Evolutionary conservation across 2,113 vertebrate species (phyloP), one percentile per base, ranked within the genome.

Genomic region (Syrmaticus mikado): DNA sequence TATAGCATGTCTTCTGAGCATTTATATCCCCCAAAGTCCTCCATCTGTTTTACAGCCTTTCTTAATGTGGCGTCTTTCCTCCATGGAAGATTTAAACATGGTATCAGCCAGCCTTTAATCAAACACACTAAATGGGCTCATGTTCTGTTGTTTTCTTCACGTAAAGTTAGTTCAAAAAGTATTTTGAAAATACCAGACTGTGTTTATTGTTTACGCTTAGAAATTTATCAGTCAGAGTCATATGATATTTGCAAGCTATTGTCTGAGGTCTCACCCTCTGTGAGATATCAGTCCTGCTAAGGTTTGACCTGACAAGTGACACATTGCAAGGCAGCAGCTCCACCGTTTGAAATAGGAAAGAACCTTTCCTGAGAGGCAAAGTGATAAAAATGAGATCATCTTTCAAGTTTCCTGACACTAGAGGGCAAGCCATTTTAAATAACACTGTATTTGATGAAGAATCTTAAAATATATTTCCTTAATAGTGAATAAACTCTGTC

Each of bases 351-450:
- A 85, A 93, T 3, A 71, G 15, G 13, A 53, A 89, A 85, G 75
- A 83, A 87, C 72, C n/a, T 68, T 78, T 27, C 8, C 20, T 78
- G 40, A 90, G 61, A 82, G 16, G 71, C 20, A 91, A 65, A 85
- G 18, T 0, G 0, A 71, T 38, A 90, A 62, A 88, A 88, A 20
- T 25, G 22, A 90, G 57, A 88, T 90, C 12, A 90, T 85, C 79
- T 91, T 88, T 91, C 76, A 84, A 80, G 58, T 90, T 91, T 96
- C 46, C 82, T 88, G 85, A 96, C 93, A 92, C 91, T 94, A 94
- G 94, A 95, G 89, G 95, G 93, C 94, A 97, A 95, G 62, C 82
- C 93, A 86, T 92, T 94, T 91, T 91, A 94, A 71, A 62, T 90
- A 94, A 94, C 0, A 0, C 10, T 46, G 2, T 6, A 2, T 15